Evolutionary conservation across 1,140 invertebrate species (phyloP).

Genomic region (Drosophila kepulauana): DNA sequence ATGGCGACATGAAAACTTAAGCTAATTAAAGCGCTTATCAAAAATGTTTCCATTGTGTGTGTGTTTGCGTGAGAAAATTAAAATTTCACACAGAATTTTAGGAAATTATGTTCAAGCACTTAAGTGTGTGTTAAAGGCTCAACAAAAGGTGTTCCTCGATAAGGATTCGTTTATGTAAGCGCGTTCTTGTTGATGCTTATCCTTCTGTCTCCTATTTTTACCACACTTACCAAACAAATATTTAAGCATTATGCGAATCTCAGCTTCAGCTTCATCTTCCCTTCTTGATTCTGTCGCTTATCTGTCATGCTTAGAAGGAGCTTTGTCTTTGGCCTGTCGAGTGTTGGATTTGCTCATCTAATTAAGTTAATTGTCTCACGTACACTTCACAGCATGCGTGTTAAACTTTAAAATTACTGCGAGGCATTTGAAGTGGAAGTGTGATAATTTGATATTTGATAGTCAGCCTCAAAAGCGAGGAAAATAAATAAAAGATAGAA

Average conservation of each 20-base stretch:
- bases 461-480: too few relatives aligned
- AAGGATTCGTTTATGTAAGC: not conserved
- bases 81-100: constrained; percentile 47
- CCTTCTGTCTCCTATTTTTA: constrained; percentile 28
- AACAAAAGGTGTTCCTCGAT: constrained; percentile 6
- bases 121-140: constrained; percentile 52
- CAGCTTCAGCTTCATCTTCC: not conserved
- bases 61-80: constrained; percentile 47
- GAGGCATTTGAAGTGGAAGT: constrained; percentile 20
- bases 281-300: constrained; percentile 18
- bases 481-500: not conserved
- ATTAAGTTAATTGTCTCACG: constrained; percentile 63
- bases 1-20: constrained; percentile 63
- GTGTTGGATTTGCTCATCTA: constrained; percentile 56
- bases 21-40: constrained; percentile 69
- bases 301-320: constrained; percentile 39
- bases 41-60: constrained; percentile 31
- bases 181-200: constrained; percentile 30
- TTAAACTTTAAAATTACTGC: constrained; percentile 20
- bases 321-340: constrained; percentile 28
- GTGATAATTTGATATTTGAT: constrained; percentile 28
- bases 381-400: constrained; percentile 28
- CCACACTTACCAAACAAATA: constrained; percentile 57
- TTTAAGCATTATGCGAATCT: constrained; percentile 58
- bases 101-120: constrained; percentile 46